These are phyloP conservation scores for Adelphocoris suturalis DNA, from an alignment of 2,888 invertebrate genomes.

Conservation along the genomic window DNA sequence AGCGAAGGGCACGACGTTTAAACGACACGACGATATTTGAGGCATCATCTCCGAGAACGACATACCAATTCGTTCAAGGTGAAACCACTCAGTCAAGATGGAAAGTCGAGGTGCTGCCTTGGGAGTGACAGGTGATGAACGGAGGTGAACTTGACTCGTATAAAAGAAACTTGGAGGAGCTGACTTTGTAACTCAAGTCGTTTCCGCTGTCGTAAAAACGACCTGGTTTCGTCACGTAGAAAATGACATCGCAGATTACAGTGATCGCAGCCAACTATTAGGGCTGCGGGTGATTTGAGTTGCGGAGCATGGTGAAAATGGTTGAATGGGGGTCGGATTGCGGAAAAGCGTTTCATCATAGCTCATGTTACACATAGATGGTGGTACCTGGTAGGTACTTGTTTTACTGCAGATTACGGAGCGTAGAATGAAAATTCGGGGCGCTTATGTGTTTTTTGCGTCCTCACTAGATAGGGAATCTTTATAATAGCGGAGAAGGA, in stretches of 20 bases:
- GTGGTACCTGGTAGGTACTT: too few species aligned
- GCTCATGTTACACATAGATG: not conserved
- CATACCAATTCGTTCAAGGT: constrained; percentile 31
- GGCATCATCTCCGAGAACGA: not conserved
- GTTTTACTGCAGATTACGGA: too few species aligned
- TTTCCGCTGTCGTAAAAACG: constrained; percentile 31
- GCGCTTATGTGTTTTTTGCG: too few species aligned
- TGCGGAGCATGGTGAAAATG: not conserved
- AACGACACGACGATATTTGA: constrained; percentile 17
- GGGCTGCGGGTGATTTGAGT: not conserved
- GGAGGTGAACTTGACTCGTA: constrained; percentile 26
- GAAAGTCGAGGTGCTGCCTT: constrained; percentile 14
- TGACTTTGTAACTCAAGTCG: not conserved
- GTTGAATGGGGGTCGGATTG: not conserved
- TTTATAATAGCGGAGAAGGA: too few species aligned
- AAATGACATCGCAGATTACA: constrained; percentile 25
- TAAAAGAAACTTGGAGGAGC: not conserved
- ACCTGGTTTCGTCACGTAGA: constrained; percentile 34
- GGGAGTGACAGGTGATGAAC: constrained; percentile 17
- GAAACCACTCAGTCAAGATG: constrained; percentile 3
- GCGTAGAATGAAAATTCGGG: too few species aligned
- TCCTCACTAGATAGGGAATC: too few species aligned
- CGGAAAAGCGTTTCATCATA: constrained; percentile 14
- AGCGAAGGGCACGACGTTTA: not conserved
- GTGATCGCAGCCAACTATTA: constrained; percentile 10